Evolutionary conservation across 2,797 vertebrate species (phyloP).

Genomic region (Myotis pilosus): DNA sequence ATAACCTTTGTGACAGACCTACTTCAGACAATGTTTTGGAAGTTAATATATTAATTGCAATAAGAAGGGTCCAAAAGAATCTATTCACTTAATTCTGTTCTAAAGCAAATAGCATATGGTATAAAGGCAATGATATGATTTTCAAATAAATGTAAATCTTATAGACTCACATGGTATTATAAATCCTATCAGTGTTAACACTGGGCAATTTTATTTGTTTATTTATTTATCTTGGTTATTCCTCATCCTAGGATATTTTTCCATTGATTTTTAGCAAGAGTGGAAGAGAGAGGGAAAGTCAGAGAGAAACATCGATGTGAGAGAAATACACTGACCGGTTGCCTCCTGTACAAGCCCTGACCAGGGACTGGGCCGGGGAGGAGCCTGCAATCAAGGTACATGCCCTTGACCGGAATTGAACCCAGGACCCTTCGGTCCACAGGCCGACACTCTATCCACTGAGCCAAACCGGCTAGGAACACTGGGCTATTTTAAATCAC

Average conservation of each 20-base stretch:
- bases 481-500: constrained; percentile 14
- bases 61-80: constrained; percentile 13
- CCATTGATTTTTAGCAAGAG: no score
- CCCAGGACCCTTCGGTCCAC: no score
- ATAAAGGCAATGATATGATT: constrained; percentile 13
- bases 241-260: no score
- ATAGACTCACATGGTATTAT: not conserved
- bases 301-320: no score
- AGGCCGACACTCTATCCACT: no score
- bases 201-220: not conserved
- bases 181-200: not conserved
- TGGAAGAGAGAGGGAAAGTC: no score
- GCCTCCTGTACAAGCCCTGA: no score
- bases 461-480: not conserved
- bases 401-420: no score
- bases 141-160: constrained; percentile 10
- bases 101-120: not conserved
- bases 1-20: not conserved
- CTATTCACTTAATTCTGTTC: constrained; percentile 18
- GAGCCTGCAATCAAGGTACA: no score
- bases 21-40: constrained; percentile 36
- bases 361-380: no score
- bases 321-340: no score
- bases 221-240: no score
- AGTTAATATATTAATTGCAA: constrained; percentile 11